Percentiles rank a stretch among this genome's conserved stretches.
Evolutionary conservation across 2,888 invertebrate genomes (phyloP).

Genomic region (Lasius fuliginosus): DNA sequence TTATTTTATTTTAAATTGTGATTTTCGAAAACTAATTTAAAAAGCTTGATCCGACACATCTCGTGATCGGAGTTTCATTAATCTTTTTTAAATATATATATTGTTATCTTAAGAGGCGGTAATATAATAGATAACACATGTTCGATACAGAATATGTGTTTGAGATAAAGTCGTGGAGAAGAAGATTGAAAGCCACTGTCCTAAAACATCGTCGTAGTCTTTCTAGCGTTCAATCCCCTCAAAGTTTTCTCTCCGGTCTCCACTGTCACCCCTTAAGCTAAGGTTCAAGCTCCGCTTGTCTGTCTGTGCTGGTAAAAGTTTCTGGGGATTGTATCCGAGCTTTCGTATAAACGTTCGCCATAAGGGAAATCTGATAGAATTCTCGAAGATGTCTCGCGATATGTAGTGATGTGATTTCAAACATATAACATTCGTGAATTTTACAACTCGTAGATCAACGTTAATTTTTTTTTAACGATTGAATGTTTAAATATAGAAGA

Average conservation of each 20-base stretch:
- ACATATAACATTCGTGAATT: background rate
- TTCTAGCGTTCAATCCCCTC: slow-evolving; percentile 67
- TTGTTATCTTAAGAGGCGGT: background rate
- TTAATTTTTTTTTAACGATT: background rate
- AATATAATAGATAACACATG: slow-evolving; percentile 21
- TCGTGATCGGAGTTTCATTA: background rate
- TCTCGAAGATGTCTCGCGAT: slow-evolving; percentile 27
- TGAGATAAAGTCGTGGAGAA: background rate
- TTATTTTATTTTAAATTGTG: background rate
- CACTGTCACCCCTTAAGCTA: slow-evolving; percentile 41
- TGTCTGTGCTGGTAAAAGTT: slow-evolving; percentile 53
- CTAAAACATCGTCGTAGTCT: slow-evolving; percentile 50
- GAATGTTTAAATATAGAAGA: background rate
- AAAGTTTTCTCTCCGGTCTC: slow-evolving; percentile 62
- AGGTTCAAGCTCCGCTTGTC: slow-evolving; percentile 50
- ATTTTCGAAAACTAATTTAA: background rate
- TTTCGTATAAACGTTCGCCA: slow-evolving; percentile 45
- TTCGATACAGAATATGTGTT: background rate
- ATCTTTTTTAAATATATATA: background rate
- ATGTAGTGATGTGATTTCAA: slow-evolving; percentile 8
- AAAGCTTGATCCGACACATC: background rate
- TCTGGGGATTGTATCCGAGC: slow-evolving; percentile 41
- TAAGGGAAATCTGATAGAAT: slow-evolving; percentile 37
- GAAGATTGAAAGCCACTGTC: slow-evolving; percentile 51
- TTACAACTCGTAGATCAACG: background rate